phyloP scores from a whole-genome alignment of 2,797 vertebrate genomes.

The Cryptoprocta ferox region DNA sequence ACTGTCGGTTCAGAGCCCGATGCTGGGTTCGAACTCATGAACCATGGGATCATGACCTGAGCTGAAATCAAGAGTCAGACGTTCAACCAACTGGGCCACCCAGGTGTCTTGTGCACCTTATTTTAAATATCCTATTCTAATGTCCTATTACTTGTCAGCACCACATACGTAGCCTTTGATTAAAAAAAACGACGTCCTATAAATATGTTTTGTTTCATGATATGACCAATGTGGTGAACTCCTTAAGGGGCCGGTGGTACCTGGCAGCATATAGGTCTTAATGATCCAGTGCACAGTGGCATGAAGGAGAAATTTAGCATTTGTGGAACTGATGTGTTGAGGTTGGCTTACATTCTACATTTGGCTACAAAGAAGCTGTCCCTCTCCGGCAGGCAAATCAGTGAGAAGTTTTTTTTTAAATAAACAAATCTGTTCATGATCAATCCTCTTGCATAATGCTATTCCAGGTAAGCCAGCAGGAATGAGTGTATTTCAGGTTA shows the following conservation, averaged over 20 bases:
- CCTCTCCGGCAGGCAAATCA: not conserved
- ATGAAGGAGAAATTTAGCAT: not conserved
- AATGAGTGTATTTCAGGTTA: not conserved
- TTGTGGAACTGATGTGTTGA: not conserved
- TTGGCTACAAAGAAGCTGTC: not conserved
- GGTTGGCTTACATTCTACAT: not conserved
- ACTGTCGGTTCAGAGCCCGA: too few relatives aligned
- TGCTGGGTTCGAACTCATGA: too few relatives aligned
- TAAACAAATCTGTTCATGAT: not conserved
- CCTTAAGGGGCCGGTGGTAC: not conserved
- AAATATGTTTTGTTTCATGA: not conserved
- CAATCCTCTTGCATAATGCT: not conserved
- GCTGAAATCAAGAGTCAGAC: too few relatives aligned
- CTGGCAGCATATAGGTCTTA: not conserved
- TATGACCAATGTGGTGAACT: not conserved
- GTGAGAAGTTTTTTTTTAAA: not conserved
- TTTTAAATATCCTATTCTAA: not conserved
- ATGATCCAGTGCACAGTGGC: not conserved
- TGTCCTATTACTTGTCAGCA: not conserved
- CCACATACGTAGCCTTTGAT: not conserved
- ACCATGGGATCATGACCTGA: too few relatives aligned
- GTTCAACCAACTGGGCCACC: too few relatives aligned
- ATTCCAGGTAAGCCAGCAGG: not conserved
- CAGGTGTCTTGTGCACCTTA: not conserved
- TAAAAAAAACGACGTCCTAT: not conserved